These are phyloP conservation scores for Andrena bucephala DNA, from an alignment of 2,888 invertebrate species.

Conservation along the genomic window DNA sequence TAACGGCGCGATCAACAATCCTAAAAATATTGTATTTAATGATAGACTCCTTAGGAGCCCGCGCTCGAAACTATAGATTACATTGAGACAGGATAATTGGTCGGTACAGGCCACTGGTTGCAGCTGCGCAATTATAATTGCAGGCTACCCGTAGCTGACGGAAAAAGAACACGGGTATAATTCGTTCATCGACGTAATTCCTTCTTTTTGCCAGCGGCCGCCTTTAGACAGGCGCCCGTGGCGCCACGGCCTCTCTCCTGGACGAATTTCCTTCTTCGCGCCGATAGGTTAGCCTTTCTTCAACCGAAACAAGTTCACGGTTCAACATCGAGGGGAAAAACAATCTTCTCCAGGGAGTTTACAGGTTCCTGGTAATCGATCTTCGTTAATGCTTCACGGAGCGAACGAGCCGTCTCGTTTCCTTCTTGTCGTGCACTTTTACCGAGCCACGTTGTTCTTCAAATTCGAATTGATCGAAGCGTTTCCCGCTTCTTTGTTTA, in stretches of 20 bases:
- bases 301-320: slow-evolving; percentile 1
- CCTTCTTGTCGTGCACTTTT: slow-evolving; percentile 42
- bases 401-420: slow-evolving; percentile 31
- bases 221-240: slow-evolving; percentile 39
- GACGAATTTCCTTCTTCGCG: slow-evolving; percentile 29
- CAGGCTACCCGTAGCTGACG: slow-evolving; percentile 58
- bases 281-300: neutral
- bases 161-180: slow-evolving; percentile 68
- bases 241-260: slow-evolving; percentile 9
- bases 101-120: slow-evolving; percentile 65
- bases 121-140: slow-evolving; percentile 78
- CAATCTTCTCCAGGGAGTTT: slow-evolving; percentile 30
- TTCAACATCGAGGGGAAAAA: slow-evolving; percentile 35
- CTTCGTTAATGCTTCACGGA: slow-evolving; percentile 52
- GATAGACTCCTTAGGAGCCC: slow-evolving; percentile 73
- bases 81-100: slow-evolving; percentile 79
- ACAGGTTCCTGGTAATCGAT: slow-evolving; percentile 52
- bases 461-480: slow-evolving; percentile 49
- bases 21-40: slow-evolving; percentile 80
- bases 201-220: slow-evolving; percentile 45
- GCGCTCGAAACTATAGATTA: slow-evolving; percentile 77
- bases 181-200: slow-evolving; percentile 66
- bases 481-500: slow-evolving; percentile 33
- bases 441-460: slow-evolving; percentile 22
- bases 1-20: slow-evolving; percentile 74